Conservation (phyloP, 23 tunicate species). For the Trididemnum nubilum region DNA sequence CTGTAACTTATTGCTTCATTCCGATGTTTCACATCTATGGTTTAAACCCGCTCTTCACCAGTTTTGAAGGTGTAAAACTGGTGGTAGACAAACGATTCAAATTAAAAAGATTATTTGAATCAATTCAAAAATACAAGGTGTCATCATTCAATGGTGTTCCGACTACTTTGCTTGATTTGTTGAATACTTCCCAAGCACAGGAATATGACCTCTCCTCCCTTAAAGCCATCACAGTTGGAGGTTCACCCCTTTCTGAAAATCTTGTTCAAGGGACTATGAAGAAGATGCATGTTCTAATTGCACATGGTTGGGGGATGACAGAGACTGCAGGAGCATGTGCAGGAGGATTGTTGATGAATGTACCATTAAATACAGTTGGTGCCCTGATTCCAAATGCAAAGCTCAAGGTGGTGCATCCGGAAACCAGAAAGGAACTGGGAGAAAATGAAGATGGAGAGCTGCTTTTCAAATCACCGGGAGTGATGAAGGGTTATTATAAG, state of each 20-base stretch:
- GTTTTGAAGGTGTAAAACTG: conserved; percentile 15
- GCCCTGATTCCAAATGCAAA: no score
- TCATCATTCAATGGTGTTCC: no score
- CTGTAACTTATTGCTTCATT: conserved; percentile 7
- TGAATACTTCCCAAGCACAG: not conserved
- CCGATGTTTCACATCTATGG: conserved; percentile 74
- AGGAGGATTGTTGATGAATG: no score
- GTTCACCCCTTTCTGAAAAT: conserved; percentile 35
- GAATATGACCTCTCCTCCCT: conserved; percentile 59
- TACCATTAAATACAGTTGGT: no score
- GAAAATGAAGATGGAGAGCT: conserved; percentile 52
- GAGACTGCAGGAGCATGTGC: no score
- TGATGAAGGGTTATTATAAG: conserved; percentile 45
- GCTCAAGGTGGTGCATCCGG: conserved; percentile 60
- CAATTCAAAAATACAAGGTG: conserved; percentile 62
- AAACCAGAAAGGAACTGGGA: conserved; percentile 52
- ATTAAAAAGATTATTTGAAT: conserved; percentile 30
- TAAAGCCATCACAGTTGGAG: conserved; percentile 29
- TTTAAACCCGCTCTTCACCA: not conserved
- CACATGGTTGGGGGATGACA: no score
- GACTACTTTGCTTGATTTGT: conserved; percentile 26
- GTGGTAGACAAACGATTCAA: conserved; percentile 49
- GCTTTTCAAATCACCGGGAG: conserved; percentile 48
- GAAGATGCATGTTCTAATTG: conserved; percentile 6
- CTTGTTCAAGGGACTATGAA: not conserved